Conservation (phyloP, 2,797 vertebrate genomes). For the Sebastiscus tertius region DNA sequence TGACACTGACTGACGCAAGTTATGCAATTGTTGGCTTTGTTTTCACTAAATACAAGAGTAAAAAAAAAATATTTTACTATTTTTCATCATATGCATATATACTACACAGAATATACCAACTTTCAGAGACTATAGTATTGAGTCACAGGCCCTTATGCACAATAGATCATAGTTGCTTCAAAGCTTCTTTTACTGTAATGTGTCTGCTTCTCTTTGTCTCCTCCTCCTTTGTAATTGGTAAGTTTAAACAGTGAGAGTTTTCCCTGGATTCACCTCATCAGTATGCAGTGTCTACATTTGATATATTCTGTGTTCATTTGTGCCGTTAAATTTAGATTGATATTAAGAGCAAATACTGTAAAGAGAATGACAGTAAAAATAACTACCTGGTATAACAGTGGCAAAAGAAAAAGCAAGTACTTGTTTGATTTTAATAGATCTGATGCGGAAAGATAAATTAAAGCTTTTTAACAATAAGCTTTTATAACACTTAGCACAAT, state of each 20-base stretch:
- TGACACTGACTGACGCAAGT: background rate
- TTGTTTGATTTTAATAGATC: background rate
- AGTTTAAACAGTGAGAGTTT: background rate
- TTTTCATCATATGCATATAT: background rate
- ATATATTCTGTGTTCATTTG: background rate
- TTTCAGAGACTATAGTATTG: background rate
- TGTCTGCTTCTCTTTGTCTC: background rate
- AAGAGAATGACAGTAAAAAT: background rate
- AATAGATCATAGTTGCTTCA: background rate
- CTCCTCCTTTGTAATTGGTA: background rate
- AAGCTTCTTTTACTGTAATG: background rate
- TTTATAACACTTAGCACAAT: background rate
- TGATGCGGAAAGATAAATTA: background rate
- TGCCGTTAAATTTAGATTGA: background rate
- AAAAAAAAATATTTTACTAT: background rate
- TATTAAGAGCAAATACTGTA: background rate
- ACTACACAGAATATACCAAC: background rate
- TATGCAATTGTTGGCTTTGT: slow-evolving; percentile 8
- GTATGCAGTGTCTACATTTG: background rate
- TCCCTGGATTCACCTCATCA: background rate
- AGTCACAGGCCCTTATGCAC: background rate
- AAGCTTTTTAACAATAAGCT: background rate
- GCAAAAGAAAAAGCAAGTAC: background rate
- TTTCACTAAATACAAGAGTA: background rate
- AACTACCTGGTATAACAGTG: background rate